These are phyloP conservation scores for Anableps anableps DNA, from an alignment of 2,797 vertebrate genomes.

Conservation along the genomic window DNA sequence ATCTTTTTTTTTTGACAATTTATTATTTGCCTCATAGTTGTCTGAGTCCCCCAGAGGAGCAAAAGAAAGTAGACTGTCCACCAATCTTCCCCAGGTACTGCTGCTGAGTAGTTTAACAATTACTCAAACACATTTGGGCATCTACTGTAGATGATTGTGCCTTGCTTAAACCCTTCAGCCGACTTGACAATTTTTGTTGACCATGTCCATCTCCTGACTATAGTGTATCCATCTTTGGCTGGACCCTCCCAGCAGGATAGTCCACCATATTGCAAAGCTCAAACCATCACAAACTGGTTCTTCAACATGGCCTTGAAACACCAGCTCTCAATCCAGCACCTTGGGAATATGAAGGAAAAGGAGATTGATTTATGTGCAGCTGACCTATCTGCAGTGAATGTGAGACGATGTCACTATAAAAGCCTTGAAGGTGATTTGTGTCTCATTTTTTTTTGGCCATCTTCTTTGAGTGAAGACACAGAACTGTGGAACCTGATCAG, in stretches of 20 bases:
- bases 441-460: not conserved
- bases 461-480: not conserved
- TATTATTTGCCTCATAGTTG: too few relatives aligned
- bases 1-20: too few relatives aligned
- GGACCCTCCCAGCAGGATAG: too few relatives aligned
- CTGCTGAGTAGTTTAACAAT: too few relatives aligned
- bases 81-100: too few relatives aligned
- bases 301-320: not conserved
- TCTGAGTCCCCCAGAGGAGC: not conserved
- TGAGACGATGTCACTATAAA: not conserved
- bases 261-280: too few relatives aligned
- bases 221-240: too few relatives aligned
- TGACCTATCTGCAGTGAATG: not conserved
- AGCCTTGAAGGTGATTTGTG: not conserved
- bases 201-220: not conserved
- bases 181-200: not conserved
- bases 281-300: not conserved
- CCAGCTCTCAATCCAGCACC: not conserved
- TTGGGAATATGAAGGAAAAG: not conserved
- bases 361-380: not conserved
- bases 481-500: not conserved
- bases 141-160: too few relatives aligned
- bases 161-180: too few relatives aligned
- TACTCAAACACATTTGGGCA: too few relatives aligned
- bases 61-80: not conserved